These are phyloP conservation scores for Silurus glanis DNA, from an alignment of 2,113 vertebrate genomes.

Conservation along the genomic window DNA sequence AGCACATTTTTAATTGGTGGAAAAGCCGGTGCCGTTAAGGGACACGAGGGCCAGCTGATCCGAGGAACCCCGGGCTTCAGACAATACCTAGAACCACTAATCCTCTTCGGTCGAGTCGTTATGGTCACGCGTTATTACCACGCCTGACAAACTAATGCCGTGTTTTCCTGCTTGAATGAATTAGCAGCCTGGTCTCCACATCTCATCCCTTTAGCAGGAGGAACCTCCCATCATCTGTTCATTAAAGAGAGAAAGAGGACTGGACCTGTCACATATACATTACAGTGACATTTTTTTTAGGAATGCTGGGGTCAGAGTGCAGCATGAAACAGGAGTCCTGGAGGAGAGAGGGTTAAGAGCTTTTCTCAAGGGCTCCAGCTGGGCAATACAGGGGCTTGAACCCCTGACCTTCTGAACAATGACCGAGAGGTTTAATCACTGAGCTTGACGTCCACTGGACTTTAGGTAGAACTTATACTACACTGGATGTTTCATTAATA, in stretches of 20 bases:
- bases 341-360: no score
- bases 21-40: slow-evolving; percentile 73
- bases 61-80: slow-evolving; percentile 68
- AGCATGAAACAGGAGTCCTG: no score
- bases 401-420: no score
- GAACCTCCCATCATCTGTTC: slow-evolving; percentile 30
- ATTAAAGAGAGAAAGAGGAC: background rate
- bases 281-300: no score
- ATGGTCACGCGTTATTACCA: slow-evolving; percentile 77
- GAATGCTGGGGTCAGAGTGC: no score
- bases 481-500: no score
- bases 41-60: slow-evolving; percentile 70
- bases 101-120: slow-evolving; percentile 77
- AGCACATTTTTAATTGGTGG: slow-evolving; percentile 74
- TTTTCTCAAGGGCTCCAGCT: no score
- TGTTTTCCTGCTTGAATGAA: slow-evolving; percentile 78
- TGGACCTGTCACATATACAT: no score
- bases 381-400: no score
- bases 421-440: no score
- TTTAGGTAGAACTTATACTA: no score
- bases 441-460: no score
- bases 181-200: slow-evolving; percentile 57
- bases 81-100: slow-evolving; percentile 75
- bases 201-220: slow-evolving; percentile 34
- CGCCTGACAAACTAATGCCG: slow-evolving; percentile 76